These are phyloP conservation scores for Campoplex capitator DNA, from an alignment of 2,888 invertebrate species.

Conservation along the genomic window DNA sequence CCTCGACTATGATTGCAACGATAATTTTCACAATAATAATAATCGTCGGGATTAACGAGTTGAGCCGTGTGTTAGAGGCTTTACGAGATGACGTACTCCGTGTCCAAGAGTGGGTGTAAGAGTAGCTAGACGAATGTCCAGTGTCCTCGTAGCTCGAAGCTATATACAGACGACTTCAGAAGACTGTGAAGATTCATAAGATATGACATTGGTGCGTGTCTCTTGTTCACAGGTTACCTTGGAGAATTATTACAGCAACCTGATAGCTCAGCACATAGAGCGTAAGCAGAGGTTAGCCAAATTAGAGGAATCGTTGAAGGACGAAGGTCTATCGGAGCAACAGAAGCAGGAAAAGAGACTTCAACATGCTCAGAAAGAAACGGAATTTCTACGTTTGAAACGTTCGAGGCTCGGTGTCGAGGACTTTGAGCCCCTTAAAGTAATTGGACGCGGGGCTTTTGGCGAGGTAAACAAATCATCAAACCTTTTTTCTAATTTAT, in stretches of 20 bases:
- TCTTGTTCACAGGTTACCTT: constrained; percentile 88
- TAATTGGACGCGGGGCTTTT: constrained; percentile 97
- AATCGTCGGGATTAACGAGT: neutral
- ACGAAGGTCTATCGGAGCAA: constrained; percentile 96
- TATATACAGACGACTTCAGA: neutral
- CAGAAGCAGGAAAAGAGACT: constrained; percentile 97
- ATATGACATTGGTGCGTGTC: constrained; percentile 14
- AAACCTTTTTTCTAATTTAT: too few relatives aligned
- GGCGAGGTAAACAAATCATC: constrained; percentile 87
- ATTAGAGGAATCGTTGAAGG: constrained; percentile 98
- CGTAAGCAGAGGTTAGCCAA: constrained; percentile 97
- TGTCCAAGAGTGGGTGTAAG: neutral
- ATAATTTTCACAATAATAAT: neutral
- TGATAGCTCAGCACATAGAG: constrained; percentile 98
- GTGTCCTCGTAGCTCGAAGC: neutral
- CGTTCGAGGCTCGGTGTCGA: constrained; percentile 98
- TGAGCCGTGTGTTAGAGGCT: neutral
- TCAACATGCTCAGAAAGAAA: constrained; percentile 99
- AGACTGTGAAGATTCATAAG: neutral
- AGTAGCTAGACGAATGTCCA: neutral
- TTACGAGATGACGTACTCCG: neutral
- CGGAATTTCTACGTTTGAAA: constrained; percentile 98
- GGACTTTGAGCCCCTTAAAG: constrained; percentile 99
- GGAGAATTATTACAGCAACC: constrained; percentile 99
- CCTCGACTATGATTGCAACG: too few relatives aligned